Base-by-base conservation (phyloP, 2,888 invertebrate species). In the Heliconius aoede region DNA sequence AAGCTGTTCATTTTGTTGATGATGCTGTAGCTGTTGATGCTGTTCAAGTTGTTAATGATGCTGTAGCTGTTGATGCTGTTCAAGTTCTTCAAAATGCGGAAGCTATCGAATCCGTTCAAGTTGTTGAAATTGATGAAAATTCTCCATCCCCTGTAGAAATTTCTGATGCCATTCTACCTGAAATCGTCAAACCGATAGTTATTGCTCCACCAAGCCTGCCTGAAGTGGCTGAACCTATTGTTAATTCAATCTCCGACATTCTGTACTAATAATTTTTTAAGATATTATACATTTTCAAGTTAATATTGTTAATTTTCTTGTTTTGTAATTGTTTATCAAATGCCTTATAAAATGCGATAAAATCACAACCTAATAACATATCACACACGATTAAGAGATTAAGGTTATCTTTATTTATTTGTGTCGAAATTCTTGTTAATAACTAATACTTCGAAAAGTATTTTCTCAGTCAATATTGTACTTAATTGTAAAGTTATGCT, bases 311-410 rank as follows among this genome's bases (percentile, higher is more conserved):
- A 64, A 64, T 8, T n/a, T 18, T 1, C 3, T 62, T n/a, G 4
- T 21, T n/a, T 8, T 64, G 30, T 21, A 30, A 32, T n/a, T 21
- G 8, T 28, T 62, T 62, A 62, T 28, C n/a, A 62, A 62, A 30
- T 61, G 18, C 21, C 9, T 32, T n/a, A 18, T n/a, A 62, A 30
- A 62, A 30, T 64, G 5, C 7, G 64, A 64, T 65, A 36, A 36
- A 65, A 65, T 65, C 65, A 24, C 36, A 15, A 24, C 65, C 8
- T 15, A 15, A 24, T 65, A 36, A 7, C 24, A 32, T 65, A 36
- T 36, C 65, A 36, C 36, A 36, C 8, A 36, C 24, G 65, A 65
- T 65, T 65, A 65, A 65, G 15, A 18, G 65, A 65, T 65, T 65
- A 65, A 36, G 65, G 24, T 36, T 65, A 65, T 65, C 65, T 36